Base-by-base conservation (phyloP, 2,797 vertebrate species). In the Moxostoma hubbsi region DNA sequence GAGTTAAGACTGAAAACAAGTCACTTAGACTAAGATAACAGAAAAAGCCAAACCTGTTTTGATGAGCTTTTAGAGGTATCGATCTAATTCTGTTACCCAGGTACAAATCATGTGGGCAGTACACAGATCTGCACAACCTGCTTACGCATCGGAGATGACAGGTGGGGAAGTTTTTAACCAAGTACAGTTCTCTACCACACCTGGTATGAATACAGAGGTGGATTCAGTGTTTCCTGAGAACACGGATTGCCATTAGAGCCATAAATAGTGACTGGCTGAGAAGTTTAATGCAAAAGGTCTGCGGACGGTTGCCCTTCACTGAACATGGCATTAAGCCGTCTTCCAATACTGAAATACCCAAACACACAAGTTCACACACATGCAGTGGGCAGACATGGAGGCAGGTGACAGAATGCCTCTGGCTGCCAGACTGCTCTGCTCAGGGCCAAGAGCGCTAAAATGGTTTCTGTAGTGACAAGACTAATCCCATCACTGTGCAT, bases 391-490 rank as follows among this genome's bases (percentile, higher is more conserved):
- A 77, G 73, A 75, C 58, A 64, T 61, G 75, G 71, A 81, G 75
- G 73, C 59, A 84, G 88, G 90, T 89, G 89, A 90, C 89, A 91
- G 92, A 93, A 92, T 85, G 89, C 83, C 73, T 78, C 78, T 24
- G 83, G 71, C 87, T 92, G 92, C 92, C 92, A 93, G 89, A 85
- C 77, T 65, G 84, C 84, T 76, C 81, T 49, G 7, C 86, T 84
- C 80, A 78, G 84, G 80, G 90, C 91, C 91, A 91, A 81, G 85
- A 84, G 87, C 88, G 90, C 89, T 93, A 92, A 93, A 92, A 90
- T 86, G 70, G 90, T 92, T 92, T 93, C 92, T 89, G 87, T 86
- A 87, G 89, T 90, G 90, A 93, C 92, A 93, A 85, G 89, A 90
- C 89, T 91, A 92, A 94, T 93, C 90, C 89, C 81, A 77, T 92